Evolutionary conservation across 2,888 invertebrate species (phyloP), one percentile per base, ranked within the genome.

Genomic region (Loripinus fragilis): DNA sequence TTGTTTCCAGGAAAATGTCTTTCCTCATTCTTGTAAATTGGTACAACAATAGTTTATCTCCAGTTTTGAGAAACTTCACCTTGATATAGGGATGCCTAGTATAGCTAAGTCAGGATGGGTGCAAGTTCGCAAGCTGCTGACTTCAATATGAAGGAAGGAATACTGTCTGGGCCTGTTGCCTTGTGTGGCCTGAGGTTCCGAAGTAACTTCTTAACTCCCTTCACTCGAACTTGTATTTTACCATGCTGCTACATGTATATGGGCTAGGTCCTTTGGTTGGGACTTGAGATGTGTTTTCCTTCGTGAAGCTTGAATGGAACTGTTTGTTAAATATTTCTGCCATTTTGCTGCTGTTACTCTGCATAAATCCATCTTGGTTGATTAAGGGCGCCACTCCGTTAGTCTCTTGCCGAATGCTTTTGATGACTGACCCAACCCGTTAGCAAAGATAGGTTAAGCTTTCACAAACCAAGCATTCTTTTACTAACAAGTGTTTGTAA

Each of bases 1-100:
- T n/a, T n/a, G n/a, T 80, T 83, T 23, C 75, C 33, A 0, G 78
- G 38, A 23, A 30, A 17, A 52, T 76, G 48, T 70, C 35, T 74
- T 25, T 60, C 50, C n/a, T 42, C 84, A 66, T 72, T 84, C n/a
- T n/a, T n/a, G n/a, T n/a, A n/a, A n/a, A n/a, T n/a, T 30, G 74
- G 77, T 7, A 60, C 52, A 33, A 77, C 50, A 30, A 30, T 25
- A 33, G 76, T 76, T 15, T 72, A 65, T 42, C 66, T 28, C 70
- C 71, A 78, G 25, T 80, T 79, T 35, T 55, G 15, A 23, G 71
- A 81, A 28, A 77, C 68, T 50, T 45, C 8, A 3, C 76, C 76
- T 15, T 5, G 23, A 33, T 76, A 73, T 5, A 76, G 45, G 17
- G 72, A 76, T 12, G 45, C n/a, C 66, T 79, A 72, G 68, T 35